phyloP scores from a whole-genome alignment of 2,797 vertebrate genomes.

The Melanotaenia parkinsoni region DNA sequence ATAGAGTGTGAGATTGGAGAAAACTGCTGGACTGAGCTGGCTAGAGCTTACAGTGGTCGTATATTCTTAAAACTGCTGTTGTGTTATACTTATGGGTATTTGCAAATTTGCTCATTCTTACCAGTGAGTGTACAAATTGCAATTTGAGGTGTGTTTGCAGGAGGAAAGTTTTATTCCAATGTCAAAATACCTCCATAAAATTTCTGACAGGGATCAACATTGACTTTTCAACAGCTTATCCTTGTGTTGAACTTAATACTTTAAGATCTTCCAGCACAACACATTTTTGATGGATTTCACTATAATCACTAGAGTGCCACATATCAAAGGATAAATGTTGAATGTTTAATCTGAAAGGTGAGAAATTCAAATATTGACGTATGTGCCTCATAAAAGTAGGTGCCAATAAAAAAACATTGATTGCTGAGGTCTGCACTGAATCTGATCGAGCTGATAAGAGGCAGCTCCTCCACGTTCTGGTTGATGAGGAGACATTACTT shows the following conservation, averaged over 20 bases:
- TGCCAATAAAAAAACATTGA: constrained; percentile 60
- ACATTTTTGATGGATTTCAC: constrained; percentile 33
- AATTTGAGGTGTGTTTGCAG: constrained; percentile 35
- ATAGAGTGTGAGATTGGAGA: constrained; percentile 77
- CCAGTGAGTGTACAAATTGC: constrained; percentile 10
- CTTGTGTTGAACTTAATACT: constrained; percentile 29
- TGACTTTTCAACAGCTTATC: constrained; percentile 11
- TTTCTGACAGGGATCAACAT: constrained; percentile 1
- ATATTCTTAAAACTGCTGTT: constrained; percentile 31
- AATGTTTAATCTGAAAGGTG: constrained; percentile 57
- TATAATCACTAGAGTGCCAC: constrained; percentile 35
- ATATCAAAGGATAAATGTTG: constrained; percentile 52
- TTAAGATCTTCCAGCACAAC: constrained; percentile 13
- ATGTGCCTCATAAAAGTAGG: constrained; percentile 46
- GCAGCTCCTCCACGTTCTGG: constrained; percentile 8
- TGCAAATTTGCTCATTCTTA: constrained; percentile 8
- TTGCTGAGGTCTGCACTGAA: constrained; percentile 34
- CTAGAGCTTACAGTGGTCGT: constrained; percentile 31
- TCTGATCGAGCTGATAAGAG: constrained; percentile 45
- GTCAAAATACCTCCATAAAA: not conserved
- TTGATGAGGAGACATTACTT: constrained; percentile 59
- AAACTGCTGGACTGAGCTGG: constrained; percentile 39
- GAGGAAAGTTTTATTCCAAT: not conserved
- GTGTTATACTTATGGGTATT: constrained; percentile 8
- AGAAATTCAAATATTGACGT: constrained; percentile 59